A percentile compares a stretch with the other conserved stretches of the same genome.
Evolutionary conservation across 2,113 vertebrate genomes (phyloP).

Genomic region (Piliocolobus tephrosceles): DNA sequence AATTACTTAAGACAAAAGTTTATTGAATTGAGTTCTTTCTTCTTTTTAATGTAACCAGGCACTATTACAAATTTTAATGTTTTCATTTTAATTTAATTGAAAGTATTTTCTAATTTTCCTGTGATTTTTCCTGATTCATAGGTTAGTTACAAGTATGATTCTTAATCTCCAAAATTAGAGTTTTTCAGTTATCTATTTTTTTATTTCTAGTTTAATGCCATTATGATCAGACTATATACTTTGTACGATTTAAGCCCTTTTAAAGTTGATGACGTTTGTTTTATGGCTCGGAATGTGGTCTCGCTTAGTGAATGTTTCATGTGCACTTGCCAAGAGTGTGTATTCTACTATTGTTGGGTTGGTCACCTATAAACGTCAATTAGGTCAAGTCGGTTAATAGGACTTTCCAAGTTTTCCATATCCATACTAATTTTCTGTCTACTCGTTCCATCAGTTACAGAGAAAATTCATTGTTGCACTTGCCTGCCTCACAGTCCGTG

Average conservation of each 20-base stretch:
- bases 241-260: background rate
- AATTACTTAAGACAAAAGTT: background rate
- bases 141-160: background rate
- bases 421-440: background rate
- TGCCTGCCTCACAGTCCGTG: background rate
- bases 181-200: background rate
- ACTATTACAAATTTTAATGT: background rate
- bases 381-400: background rate
- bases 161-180: background rate
- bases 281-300: background rate
- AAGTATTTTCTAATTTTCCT: background rate
- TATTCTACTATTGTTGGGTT: background rate
- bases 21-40: background rate
- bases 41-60: background rate
- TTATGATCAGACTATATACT: background rate
- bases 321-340: background rate
- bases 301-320: background rate
- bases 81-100: slow-evolving; percentile 20
- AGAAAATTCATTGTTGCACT: background rate
- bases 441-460: background rate
- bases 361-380: background rate
- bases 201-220: background rate
- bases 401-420: background rate
- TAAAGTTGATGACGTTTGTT: background rate
- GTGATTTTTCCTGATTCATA: background rate